Evolutionary conservation across 2,797 vertebrate genomes (phyloP), one percentile per base, ranked within the genome.

Genomic region (Phoebastria nigripes): DNA sequence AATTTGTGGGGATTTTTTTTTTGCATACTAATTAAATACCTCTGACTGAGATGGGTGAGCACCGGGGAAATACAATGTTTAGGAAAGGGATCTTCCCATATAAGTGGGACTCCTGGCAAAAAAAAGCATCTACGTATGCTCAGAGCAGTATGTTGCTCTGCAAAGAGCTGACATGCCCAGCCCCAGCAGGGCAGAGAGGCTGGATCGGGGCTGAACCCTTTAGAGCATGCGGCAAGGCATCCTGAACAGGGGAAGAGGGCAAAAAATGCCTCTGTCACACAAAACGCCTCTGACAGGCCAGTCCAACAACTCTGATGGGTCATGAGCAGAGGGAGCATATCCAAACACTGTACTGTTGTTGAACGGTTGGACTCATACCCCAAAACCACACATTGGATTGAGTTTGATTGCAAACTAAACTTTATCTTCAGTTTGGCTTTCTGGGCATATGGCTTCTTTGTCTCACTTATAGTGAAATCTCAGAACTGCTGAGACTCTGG

Each of bases 141-240:
- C 35, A 65, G 20, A 41, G 33, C 7, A 29, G 24, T 41, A 52
- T 11, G 28, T 22, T 14, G 4, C n/a, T 65, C 52, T 41, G 17
- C 41, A 86, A 55, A 21, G 8, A 55, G 4, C 15, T 54, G 46
- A 19, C 9, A 13, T 9, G 46, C 8, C 44, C 17, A 19, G 12
- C 8, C 2, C 8, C 21, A 37, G 16, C 1, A 2, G 5, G 2
- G 1, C 24, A 42, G 20, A 39, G 20, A 29, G 24, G 7, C 20
- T 70, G 54, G 33, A 29, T 47, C 4, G 1, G 28, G 37, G 13
- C 17, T 31, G 7, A 79, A 39, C 11, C 7, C 35, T 33, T 51
- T 12, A 55, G 9, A 37, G 15, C 11, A 55, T 18, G 15, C 5
- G 2, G 6, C 37, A 62, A 80, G 21, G 15, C 16, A 44, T 21